Conservation (phyloP, 2,888 invertebrate genomes). For the Tachystola acroxantha region DNA sequence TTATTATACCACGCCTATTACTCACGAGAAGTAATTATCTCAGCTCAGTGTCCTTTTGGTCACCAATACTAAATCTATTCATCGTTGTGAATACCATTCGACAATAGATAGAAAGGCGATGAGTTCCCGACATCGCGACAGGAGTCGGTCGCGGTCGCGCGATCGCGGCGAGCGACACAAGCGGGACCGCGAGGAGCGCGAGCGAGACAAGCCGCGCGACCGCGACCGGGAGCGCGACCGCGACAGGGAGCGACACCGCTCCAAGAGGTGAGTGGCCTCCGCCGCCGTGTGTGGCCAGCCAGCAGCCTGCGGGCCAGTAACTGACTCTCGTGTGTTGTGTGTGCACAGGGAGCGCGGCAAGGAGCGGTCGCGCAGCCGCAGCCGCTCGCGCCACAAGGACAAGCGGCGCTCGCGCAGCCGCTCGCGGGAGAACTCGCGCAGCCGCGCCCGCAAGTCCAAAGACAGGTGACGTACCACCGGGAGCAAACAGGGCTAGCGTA, state of each 20-base stretch:
- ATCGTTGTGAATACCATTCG: too few relatives aligned
- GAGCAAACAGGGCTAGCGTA: background rate
- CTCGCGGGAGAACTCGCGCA: slow-evolving; percentile 50
- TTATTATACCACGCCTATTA: too few relatives aligned
- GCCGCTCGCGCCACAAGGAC: slow-evolving; percentile 46
- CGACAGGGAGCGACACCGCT: slow-evolving; percentile 48
- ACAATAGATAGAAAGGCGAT: too few relatives aligned
- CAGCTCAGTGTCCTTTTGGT: too few relatives aligned
- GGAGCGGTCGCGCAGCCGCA: slow-evolving; percentile 48
- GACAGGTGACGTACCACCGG: slow-evolving; percentile 43
- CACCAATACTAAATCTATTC: too few relatives aligned
- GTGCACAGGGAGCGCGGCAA: slow-evolving; percentile 50
- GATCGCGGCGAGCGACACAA: slow-evolving; percentile 40
- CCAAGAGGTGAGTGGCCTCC: slow-evolving; percentile 63
- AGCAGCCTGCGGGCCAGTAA: background rate
- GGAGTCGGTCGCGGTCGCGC: slow-evolving; percentile 37
- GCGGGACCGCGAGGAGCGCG: slow-evolving; percentile 38
- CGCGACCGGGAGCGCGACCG: slow-evolving; percentile 47
- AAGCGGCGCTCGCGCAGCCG: slow-evolving; percentile 42
- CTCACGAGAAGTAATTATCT: too few relatives aligned
- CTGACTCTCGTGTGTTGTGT: background rate
- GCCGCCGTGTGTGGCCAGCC: slow-evolving; percentile 32
- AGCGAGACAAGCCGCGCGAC: slow-evolving; percentile 59
- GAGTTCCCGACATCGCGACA: slow-evolving; percentile 76
- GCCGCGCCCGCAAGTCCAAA: slow-evolving; percentile 65